Evolutionary conservation across 2,888 invertebrate genomes (phyloP), one percentile per base, ranked within the genome.

Genomic region (Ophioninae sp.): DNA sequence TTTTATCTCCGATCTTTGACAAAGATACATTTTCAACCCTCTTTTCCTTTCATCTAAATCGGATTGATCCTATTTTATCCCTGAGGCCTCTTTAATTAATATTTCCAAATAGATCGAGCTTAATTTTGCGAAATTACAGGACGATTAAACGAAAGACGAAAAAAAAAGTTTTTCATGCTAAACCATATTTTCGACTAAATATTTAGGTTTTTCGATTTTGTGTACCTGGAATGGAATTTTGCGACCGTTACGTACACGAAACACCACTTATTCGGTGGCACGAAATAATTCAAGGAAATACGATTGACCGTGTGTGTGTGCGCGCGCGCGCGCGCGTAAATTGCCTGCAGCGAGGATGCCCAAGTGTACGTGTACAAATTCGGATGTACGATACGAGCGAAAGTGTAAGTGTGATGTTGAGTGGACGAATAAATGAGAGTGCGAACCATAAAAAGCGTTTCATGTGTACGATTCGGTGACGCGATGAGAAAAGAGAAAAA

Each of bases 211-310:
- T 41, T 13, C 22, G 39, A 22, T 22, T 64, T n/a, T 72, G 10
- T 30, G 78, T 30, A 68, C 20, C 37, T 69, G 44, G 56, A 65
- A 51, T 51, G 23, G 22, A 22, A 56, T 71, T 71, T 41, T 10
- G 51, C 37, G 20, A 61, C 61, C 65, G 22, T 63, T 64, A 56
- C 56, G 69, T 63, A 73, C 76, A 69, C 73, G n/a, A 51, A 44
- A 75, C 74, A 5, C 37, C 63, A 75, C 10, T 10, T 20, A 41
- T 67, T 51, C 58, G 44, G 69, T 74, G n/a, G 64, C 56, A 39
- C 30, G 67, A 58, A 68, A 82, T 61, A 72, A 71, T 77, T 81
- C 44, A 71, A 72, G 71, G 73, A 59, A 73, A 79, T 79, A 59
- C 65, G 67, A 67, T 51, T 56, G 17, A 58, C 56, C 17, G 51